phyloP scores from a whole-genome alignment of 2,113 vertebrate species.

The Motacilla tschutschensis region DNA sequence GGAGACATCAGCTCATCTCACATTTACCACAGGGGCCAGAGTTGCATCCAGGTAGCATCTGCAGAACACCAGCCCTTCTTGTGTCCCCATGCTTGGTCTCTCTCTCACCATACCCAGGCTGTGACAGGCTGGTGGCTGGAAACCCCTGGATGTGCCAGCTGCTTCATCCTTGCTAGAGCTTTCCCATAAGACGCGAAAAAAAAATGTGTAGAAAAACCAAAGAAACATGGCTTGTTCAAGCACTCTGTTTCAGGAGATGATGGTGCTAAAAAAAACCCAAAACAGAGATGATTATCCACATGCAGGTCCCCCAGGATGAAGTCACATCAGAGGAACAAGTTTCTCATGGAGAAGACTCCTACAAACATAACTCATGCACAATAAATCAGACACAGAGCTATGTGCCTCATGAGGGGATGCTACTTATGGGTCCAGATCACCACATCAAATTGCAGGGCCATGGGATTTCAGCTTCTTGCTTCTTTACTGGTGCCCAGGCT shows the following conservation, averaged over 20 bases:
- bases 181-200: not conserved
- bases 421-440: not conserved
- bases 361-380: not conserved
- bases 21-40: not conserved
- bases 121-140: not conserved
- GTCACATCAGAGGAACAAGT: not conserved
- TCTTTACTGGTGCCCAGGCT: not conserved
- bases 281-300: not conserved
- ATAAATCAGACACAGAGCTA: not conserved
- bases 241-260: not conserved
- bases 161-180: not conserved
- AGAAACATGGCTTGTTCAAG: not conserved
- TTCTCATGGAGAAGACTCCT: not conserved
- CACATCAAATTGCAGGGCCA: not conserved
- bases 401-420: not conserved
- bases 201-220: slow-evolving; percentile 54
- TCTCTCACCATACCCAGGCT: accelerated
- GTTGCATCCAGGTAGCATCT: accelerated
- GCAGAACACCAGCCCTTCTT: not conserved
- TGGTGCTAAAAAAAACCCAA: accelerated
- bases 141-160: not conserved
- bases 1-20: slow-evolving; percentile 1
- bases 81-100: accelerated
- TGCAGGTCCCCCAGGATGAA: not conserved
- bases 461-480: not conserved